Percentiles rank a stretch among this genome's conserved stretches.
These are phyloP conservation scores for Cerastoderma edule DNA, from an alignment of 2,888 invertebrate species.

Conservation along the genomic window DNA sequence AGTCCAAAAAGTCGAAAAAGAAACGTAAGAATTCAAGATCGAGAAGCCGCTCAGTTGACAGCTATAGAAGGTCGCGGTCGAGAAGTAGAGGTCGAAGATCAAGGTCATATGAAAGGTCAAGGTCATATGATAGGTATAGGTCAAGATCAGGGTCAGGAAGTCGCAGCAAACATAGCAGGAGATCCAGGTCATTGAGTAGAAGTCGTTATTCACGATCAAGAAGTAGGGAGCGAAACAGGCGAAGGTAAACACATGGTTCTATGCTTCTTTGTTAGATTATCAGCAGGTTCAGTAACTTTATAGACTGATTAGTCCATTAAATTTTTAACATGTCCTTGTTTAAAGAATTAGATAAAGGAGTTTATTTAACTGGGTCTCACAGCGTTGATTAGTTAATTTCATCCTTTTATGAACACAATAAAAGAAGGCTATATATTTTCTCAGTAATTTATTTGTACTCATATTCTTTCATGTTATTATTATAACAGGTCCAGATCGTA, in stretches of 20 bases:
- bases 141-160: slow-evolving; percentile 57
- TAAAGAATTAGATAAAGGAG: too few species aligned
- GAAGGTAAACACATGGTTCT: too few species aligned
- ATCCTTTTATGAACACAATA: too few species aligned
- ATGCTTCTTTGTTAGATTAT: too few species aligned
- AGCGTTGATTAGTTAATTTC: too few species aligned
- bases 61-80: slow-evolving; percentile 53
- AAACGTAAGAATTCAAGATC: slow-evolving; percentile 41
- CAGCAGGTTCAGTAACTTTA: too few species aligned
- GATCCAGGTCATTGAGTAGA: slow-evolving; percentile 51
- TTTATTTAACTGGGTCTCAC: too few species aligned
- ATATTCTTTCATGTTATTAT: too few species aligned
- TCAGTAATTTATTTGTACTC: too few species aligned
- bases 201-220: slow-evolving; percentile 53
- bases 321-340: too few species aligned
- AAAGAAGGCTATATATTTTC: too few species aligned
- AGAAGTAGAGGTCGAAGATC: slow-evolving; percentile 41
- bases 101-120: slow-evolving; percentile 31
- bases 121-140: slow-evolving; percentile 35
- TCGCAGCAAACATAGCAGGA: slow-evolving; percentile 48
- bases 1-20: slow-evolving; percentile 70
- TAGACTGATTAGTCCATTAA: too few species aligned
- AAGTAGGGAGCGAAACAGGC: slow-evolving; percentile 59
- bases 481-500: slow-evolving; percentile 50
- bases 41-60: slow-evolving; percentile 50